A percentile compares a stretch with the other conserved stretches of the same genome.
phyloP scores from a whole-genome alignment of 2,113 vertebrate species.

The Atrichornis clamosus region DNA sequence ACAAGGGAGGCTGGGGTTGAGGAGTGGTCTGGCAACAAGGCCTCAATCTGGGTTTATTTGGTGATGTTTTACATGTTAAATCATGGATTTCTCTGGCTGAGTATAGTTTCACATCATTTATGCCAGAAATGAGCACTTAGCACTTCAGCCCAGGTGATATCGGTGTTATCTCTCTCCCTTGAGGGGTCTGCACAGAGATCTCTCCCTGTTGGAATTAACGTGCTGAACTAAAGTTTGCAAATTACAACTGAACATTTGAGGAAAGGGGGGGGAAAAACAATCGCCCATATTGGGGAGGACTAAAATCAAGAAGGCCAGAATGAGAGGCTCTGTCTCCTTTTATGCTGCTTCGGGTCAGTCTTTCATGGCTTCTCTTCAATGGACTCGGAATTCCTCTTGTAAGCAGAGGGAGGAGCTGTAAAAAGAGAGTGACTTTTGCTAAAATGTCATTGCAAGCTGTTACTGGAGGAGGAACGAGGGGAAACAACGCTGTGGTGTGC shows the following conservation, averaged over 20 bases:
- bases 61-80: background rate
- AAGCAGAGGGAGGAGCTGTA: background rate
- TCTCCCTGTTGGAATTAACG: background rate
- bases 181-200: too few relatives aligned
- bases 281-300: background rate
- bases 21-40: background rate
- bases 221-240: background rate
- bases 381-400: background rate
- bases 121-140: background rate
- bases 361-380: background rate
- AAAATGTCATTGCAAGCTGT: constrained; percentile 41
- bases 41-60: background rate
- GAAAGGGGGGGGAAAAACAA: background rate
- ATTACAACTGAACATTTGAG: background rate
- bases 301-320: background rate
- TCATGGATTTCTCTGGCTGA: background rate
- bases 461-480: background rate
- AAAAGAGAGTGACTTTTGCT: constrained; percentile 4
- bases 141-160: background rate
- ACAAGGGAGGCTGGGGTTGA: background rate
- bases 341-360: background rate
- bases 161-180: background rate
- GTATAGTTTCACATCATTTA: background rate
- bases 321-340: background rate
- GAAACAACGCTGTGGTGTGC: background rate